These are phyloP conservation scores for Alcis repandata DNA, from an alignment of 2,888 invertebrate genomes.

Conservation along the genomic window DNA sequence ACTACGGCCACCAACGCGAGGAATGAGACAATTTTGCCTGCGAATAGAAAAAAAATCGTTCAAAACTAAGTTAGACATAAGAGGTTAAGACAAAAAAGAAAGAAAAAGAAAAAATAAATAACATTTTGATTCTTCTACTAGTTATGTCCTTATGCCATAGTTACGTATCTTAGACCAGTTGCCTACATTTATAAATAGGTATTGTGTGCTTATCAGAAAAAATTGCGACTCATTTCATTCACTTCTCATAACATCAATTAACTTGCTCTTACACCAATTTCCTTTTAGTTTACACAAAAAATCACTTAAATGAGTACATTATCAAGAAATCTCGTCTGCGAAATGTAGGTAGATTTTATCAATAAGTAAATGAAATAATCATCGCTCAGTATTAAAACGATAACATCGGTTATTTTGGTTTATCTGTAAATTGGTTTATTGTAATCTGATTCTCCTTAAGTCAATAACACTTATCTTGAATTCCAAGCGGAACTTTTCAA, in stretches of 20 bases:
- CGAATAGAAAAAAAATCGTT: slow-evolving; percentile 32
- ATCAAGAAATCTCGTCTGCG: slow-evolving; percentile 22
- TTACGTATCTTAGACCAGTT: not conserved
- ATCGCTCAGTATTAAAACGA: slow-evolving; percentile 25
- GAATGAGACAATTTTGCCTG: slow-evolving; percentile 56
- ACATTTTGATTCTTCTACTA: not conserved
- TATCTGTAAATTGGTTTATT: slow-evolving; percentile 46
- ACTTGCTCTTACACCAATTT: slow-evolving; percentile 11
- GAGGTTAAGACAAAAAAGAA: not conserved
- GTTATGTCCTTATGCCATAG: not conserved
- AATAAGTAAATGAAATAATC: slow-evolving; percentile 11
- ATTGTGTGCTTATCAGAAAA: slow-evolving; percentile 12
- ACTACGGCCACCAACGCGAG: slow-evolving; percentile 52
- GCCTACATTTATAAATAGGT: not conserved
- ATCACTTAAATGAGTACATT: slow-evolving; percentile 16
- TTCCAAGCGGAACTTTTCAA: not conserved
- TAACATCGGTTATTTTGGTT: slow-evolving; percentile 17
- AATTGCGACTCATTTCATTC: not conserved
- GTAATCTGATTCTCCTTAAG: slow-evolving; percentile 12
- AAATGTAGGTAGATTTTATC: slow-evolving; percentile 25
- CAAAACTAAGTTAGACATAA: not conserved
- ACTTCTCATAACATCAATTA: slow-evolving; percentile 2
- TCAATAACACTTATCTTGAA: not conserved
- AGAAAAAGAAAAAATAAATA: not conserved
- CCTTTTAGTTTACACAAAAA: slow-evolving; percentile 33